Evolutionary conservation across 2,888 invertebrate genomes (phyloP), one percentile per base, ranked within the genome.

Genomic region (Brachyptera risi): DNA sequence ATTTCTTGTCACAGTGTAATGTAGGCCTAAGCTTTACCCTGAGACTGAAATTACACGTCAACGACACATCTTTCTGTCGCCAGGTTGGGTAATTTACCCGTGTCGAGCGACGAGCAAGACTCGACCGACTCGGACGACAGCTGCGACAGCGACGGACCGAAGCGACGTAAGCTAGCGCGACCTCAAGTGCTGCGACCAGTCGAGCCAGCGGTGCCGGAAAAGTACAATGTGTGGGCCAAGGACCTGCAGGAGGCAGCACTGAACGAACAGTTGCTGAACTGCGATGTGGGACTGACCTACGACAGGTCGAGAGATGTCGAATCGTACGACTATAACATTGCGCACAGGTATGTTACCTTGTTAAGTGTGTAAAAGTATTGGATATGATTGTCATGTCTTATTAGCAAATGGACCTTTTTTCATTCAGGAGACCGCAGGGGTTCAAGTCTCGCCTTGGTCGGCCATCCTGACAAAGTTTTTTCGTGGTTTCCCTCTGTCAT

Each of bases 171-270:
- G 11, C 19, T 21, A 3, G 19, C 44, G 21, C n/a, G 44, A 15
- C 31, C 23, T 4, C 17, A 38, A 7, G 7, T 37, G 2, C 13
- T 24, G 5, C 31, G 17, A 7, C 54, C 54, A 1, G 21, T 13
- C 3, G 17, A 31, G 19, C 5, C 23, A 2, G 21, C 37, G n/a
- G 35, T 54, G 1, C 54, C 54, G 3, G 23, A 17, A 3, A 87
- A 87, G 73, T 91, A 90, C 70, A 88, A 88, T 73, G 82, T 92
- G 66, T 93, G 92, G 92, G 79, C 81, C 67, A 76, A 77, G 1
- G 79, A 81, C 65, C 74, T 80, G n/a, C 85, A 91, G 77, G 92
- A 92, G 72, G 91, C 92, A 67, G 80, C 87, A 0, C 75, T 93
- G 57, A 86, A 88, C 24, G 88, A 91, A 71, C 86, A 89, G 68